Base-by-base conservation (phyloP, 2,113 vertebrate genomes). In the Calidris pugnax region DNA sequence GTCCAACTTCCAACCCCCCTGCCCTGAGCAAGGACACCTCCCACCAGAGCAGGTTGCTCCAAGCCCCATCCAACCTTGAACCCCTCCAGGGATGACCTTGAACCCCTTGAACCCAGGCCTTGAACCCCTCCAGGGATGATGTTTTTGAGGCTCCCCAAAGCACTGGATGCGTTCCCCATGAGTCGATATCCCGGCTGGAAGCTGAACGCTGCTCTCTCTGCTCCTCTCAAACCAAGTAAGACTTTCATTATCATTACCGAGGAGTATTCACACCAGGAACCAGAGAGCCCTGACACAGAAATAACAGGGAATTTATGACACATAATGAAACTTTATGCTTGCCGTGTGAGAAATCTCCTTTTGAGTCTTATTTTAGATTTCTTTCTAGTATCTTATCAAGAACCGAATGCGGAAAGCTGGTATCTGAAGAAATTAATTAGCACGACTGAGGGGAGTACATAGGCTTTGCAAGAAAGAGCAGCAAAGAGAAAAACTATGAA, bases 341-440 rank as follows among this genome's bases (percentile, higher is more conserved):
- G 51, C 57, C 37, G 3, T 30, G 55, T 47, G 59, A 74, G 64
- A 85, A 91, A 87, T 53, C 71, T 90, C 63, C 83, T 41, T 50
- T 37, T 83, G 53, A 82, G 53, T 45, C 85, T 91, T 85, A 41
- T 41, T 85, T 80, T 91, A 33, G 39, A 59, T 94, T 76, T 86
- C 73, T 89, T 90, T 47, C 78, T 87, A 68, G 60, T 53, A 24
- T 56, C 79, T 93, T 90, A 77, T 78, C 81, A 68, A 82, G 66
- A 55, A 50, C 47, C 32, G 59, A 85, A 68, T 9, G 37, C 43
- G 23, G 68, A 76, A 73, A 88, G 59, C 32, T 47, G 45, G 59
- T 73, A 56, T 73, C 68, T 93, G 79, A 90, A 71, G 62, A 84
- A 89, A 94, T 80, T 47, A 57, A 89, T 91, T 84, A 94, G 76